Conservation (phyloP, 2,797 vertebrate species). For the Cynopterus sphinx region DNA sequence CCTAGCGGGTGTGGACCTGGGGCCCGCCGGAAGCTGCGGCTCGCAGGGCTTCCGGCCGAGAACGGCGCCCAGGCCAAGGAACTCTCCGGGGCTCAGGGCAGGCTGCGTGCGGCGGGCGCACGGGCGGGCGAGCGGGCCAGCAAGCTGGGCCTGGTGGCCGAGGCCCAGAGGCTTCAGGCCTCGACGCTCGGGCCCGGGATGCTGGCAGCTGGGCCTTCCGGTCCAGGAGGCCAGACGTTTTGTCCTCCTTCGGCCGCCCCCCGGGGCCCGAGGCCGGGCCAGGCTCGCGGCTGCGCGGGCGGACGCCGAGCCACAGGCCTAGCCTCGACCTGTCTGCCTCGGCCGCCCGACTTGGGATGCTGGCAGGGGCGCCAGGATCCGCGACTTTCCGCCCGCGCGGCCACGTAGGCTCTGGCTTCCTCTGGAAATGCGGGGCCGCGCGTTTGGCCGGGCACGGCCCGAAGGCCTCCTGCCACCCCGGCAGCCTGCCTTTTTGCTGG, state of each 20-base stretch:
- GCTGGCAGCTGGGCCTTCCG: not conserved
- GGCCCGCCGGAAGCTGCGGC: not conserved
- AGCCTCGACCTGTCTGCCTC: too few relatives aligned
- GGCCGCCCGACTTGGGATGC: not conserved
- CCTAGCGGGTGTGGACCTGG: not conserved
- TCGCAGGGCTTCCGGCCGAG: not conserved
- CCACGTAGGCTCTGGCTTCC: not conserved
- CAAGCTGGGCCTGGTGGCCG: not conserved
- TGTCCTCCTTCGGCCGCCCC: not conserved
- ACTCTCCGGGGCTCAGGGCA: not conserved
- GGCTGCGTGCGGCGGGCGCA: fast-evolving
- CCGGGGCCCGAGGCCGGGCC: not conserved
- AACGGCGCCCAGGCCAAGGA: not conserved
- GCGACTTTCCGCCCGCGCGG: not conserved
- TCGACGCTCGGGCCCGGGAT: not conserved
- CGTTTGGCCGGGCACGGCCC: fast-evolving
- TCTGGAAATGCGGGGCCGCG: not conserved
- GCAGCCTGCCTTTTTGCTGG: not conserved
- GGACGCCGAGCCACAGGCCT: not conserved
- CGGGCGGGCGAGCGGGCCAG: too few relatives aligned
- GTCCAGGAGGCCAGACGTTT: not conserved
- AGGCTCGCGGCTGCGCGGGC: not conserved
- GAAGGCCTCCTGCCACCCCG: not conserved
- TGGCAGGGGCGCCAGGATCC: not conserved
- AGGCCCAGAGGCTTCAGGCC: not conserved